Conservation (phyloP, 2,113 vertebrate species). For the Myrmophylax atrothorax region DNA sequence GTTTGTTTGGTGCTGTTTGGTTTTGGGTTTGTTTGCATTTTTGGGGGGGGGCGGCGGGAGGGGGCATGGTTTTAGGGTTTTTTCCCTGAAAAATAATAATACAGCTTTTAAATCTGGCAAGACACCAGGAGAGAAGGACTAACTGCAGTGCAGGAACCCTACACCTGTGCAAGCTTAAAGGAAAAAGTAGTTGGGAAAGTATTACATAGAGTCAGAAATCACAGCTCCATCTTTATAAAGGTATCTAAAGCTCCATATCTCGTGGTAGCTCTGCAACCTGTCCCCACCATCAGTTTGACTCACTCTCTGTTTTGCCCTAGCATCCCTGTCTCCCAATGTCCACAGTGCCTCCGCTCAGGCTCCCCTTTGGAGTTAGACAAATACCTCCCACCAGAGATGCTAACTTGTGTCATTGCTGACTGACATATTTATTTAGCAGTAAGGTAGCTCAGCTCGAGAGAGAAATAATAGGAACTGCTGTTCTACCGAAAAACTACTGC, state of each 20-base stretch:
- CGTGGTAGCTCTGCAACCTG: not conserved
- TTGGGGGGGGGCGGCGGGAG: too few relatives aligned
- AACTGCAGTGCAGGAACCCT: not conserved
- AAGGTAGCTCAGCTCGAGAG: not conserved
- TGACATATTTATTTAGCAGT: constrained; percentile 22
- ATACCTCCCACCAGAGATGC: not conserved
- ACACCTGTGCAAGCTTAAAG: not conserved
- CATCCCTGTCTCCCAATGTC: not conserved
- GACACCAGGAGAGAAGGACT: not conserved
- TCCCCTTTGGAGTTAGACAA: not conserved
- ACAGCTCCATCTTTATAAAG: not conserved
- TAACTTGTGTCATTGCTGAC: not conserved
- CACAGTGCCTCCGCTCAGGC: not conserved
- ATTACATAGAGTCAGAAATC: not conserved
- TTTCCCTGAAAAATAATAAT: not conserved
- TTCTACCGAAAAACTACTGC: constrained; percentile 9
- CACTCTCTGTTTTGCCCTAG: not conserved
- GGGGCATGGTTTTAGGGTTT: too few relatives aligned
- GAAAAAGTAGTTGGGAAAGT: not conserved
- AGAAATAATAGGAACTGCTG: not conserved
- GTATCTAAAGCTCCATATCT: not conserved
- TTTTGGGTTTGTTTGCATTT: not conserved
- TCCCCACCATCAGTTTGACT: not conserved
- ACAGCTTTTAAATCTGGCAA: not conserved
- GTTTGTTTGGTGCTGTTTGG: not conserved